phyloP scores from a whole-genome alignment of 1,140 invertebrate genomes.

The Hyposmocoma kahamanoa region DNA sequence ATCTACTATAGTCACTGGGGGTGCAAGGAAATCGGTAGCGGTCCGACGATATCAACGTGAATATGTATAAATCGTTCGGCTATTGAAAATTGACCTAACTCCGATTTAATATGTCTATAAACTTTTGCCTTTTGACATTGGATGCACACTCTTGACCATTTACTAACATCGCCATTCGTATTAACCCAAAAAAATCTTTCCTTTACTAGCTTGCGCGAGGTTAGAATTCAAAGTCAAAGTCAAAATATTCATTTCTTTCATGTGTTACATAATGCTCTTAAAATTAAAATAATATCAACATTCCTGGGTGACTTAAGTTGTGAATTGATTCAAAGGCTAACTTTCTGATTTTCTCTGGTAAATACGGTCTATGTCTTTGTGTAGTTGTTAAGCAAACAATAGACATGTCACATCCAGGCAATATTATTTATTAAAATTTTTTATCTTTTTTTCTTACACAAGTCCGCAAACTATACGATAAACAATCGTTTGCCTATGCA shows the following conservation, averaged over 20 bases:
- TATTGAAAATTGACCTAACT: not conserved
- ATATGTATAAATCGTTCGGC: conserved; percentile 15
- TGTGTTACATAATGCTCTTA: no score
- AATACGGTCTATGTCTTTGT: not conserved
- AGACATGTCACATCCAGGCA: not conserved
- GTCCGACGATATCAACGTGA: no score
- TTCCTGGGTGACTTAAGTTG: conserved; percentile 26
- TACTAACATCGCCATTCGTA: conserved; percentile 15
- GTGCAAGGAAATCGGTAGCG: not conserved
- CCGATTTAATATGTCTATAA: conserved; percentile 11
- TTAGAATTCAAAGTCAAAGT: no score
- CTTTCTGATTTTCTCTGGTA: not conserved
- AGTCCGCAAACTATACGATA: not conserved
- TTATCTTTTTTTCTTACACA: not conserved
- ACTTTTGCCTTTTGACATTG: conserved; percentile 24
- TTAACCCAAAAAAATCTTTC: conserved; percentile 31
- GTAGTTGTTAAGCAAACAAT: not conserved
- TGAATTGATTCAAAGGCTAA: conserved; percentile 7
- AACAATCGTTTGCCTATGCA: not conserved
- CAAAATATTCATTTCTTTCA: no score
- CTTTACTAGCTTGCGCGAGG: conserved; percentile 13
- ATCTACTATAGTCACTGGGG: not conserved
- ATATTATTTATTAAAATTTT: not conserved
- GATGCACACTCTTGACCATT: conserved; percentile 20
- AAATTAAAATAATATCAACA: no score